These are phyloP conservation scores for Dryobota labecula DNA, from an alignment of 2,888 invertebrate species.

Conservation along the genomic window DNA sequence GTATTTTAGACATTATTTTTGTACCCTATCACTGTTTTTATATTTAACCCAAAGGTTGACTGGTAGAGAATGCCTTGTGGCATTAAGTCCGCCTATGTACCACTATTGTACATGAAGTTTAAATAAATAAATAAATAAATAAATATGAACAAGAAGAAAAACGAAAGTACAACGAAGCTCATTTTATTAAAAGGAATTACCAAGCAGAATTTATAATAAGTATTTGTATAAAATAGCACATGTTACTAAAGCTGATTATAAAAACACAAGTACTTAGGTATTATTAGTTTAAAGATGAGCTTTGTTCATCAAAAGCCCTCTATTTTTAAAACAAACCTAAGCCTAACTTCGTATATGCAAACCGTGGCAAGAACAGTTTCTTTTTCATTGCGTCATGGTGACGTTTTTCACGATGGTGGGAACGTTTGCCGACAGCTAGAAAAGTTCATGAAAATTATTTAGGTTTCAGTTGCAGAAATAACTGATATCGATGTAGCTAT, in stretches of 20 bases:
- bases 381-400: background rate
- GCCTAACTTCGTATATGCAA: background rate
- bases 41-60: too few species aligned
- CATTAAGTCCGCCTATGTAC: too few species aligned
- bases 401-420: background rate
- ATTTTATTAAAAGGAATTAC: slow-evolving; percentile 16
- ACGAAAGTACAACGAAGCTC: slow-evolving; percentile 5
- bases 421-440: background rate
- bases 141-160: too few species aligned
- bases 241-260: background rate
- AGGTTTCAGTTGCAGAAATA: background rate
- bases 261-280: background rate
- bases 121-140: too few species aligned
- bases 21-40: too few species aligned
- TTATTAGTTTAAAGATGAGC: too few species aligned
- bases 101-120: too few species aligned
- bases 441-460: background rate
- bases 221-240: background rate
- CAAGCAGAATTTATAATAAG: slow-evolving; percentile 5
- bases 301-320: background rate
- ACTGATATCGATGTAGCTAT: background rate
- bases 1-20: too few species aligned
- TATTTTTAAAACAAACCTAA: background rate
- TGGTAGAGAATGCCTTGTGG: too few species aligned
- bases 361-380: background rate